Evolutionary conservation across 2,888 invertebrate genomes (phyloP).

Genomic region (Caenorhabditis macrosperma): DNA sequence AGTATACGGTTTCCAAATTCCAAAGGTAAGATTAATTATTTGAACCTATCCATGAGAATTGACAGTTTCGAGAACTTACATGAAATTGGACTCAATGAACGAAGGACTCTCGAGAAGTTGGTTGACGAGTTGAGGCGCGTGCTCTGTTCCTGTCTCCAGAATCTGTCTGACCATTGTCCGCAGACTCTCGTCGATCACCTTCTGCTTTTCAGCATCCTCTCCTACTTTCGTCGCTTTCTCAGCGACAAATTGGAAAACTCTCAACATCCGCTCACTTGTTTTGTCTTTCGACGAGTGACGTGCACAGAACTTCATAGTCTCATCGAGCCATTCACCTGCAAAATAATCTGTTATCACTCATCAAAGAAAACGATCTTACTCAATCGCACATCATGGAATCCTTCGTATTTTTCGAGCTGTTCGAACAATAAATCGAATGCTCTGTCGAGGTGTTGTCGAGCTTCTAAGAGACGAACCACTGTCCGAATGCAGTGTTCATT

Average conservation of each 20-base stretch:
- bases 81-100: slow-evolving; percentile 29
- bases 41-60: neutral
- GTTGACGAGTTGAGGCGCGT: slow-evolving; percentile 45
- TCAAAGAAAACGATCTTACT: neutral
- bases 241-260: slow-evolving; percentile 48
- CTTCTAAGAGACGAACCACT: slow-evolving; percentile 63
- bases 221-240: slow-evolving; percentile 18
- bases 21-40: neutral
- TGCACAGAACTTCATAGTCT: slow-evolving; percentile 49
- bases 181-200: slow-evolving; percentile 35
- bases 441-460: slow-evolving; percentile 62
- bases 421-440: slow-evolving; percentile 73
- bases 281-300: slow-evolving; percentile 42
- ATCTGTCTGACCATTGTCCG: slow-evolving; percentile 40
- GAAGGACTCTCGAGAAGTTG: slow-evolving; percentile 29
- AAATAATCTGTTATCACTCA: slow-evolving; percentile 2
- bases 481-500: slow-evolving; percentile 38
- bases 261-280: slow-evolving; percentile 63
- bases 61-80: slow-evolving; percentile 4
- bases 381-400: slow-evolving; percentile 23
- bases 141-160: slow-evolving; percentile 44
- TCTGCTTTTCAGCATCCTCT: slow-evolving; percentile 25
- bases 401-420: slow-evolving; percentile 43
- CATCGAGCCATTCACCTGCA: slow-evolving; percentile 62
- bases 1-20: neutral